Conservation (phyloP, 2,888 invertebrate genomes). For the Tenthredo livida region DNA sequence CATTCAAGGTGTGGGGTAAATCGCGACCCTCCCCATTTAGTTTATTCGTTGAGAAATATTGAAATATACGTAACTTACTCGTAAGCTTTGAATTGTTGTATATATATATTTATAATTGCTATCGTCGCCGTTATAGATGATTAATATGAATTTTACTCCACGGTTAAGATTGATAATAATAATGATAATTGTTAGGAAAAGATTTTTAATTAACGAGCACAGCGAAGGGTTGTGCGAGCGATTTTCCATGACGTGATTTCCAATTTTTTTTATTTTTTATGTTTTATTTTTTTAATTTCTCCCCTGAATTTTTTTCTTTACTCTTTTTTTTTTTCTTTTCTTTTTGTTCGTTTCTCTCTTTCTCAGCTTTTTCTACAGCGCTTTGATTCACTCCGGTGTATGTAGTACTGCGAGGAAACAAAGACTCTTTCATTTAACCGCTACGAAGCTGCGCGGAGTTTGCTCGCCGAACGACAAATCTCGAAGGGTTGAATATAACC, state of each 20-base stretch:
- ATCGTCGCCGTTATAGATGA: background rate
- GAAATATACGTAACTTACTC: background rate
- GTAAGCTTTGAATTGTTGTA: background rate
- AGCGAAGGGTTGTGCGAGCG: background rate
- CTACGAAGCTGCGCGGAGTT: background rate
- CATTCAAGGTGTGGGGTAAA: background rate
- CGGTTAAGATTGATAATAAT: background rate
- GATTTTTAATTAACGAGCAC: conserved; percentile 1
- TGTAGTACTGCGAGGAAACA: conserved; percentile 15
- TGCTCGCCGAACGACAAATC: background rate
- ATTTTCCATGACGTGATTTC: background rate
- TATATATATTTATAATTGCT: background rate
- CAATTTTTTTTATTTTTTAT: background rate
- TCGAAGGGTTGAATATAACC: conserved; percentile 26
- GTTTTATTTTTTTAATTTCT: background rate
- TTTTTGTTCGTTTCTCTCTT: background rate
- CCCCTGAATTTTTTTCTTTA: background rate
- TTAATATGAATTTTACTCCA: background rate
- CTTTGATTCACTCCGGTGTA: conserved; percentile 23
- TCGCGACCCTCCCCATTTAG: background rate
- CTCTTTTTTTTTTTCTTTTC: background rate
- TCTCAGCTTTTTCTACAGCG: background rate
- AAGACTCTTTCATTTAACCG: conserved; percentile 34
- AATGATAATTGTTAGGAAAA: background rate
- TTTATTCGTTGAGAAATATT: background rate